These are phyloP conservation scores for Allygus modestus DNA, from an alignment of 2,888 invertebrate species.

Conservation along the genomic window DNA sequence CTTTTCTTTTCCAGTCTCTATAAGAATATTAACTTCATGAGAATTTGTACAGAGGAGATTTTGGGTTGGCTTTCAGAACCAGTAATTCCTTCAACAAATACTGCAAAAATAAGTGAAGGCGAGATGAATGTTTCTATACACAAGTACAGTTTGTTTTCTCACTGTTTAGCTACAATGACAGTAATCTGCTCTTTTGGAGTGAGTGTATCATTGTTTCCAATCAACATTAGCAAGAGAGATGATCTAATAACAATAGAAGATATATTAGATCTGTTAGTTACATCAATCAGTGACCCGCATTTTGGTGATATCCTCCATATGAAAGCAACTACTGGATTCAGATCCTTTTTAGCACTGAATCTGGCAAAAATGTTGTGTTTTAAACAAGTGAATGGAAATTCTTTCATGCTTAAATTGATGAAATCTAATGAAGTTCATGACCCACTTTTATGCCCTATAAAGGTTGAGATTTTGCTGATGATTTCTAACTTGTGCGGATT, in stretches of 20 bases:
- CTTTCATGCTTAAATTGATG: background rate
- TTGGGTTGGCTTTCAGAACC: constrained; percentile 58
- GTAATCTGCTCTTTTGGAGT: constrained; percentile 53
- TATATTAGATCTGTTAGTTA: constrained; percentile 42
- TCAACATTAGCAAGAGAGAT: constrained; percentile 56
- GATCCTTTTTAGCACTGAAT: constrained; percentile 24
- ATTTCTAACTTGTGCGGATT: background rate
- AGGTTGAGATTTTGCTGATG: background rate
- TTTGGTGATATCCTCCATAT: background rate
- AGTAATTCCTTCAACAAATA: constrained; percentile 20
- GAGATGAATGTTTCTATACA: background rate
- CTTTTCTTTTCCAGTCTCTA: constrained; percentile 48
- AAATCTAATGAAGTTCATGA: background rate
- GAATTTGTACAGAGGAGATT: constrained; percentile 52
- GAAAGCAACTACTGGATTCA: constrained; percentile 1
- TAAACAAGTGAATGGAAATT: background rate
- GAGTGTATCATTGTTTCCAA: constrained; percentile 55
- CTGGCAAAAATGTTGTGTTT: constrained; percentile 14
- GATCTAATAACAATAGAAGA: constrained; percentile 51
- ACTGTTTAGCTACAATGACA: constrained; percentile 58
- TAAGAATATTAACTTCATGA: constrained; percentile 49
- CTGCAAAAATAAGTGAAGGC: constrained; percentile 20
- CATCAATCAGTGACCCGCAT: constrained; percentile 37
- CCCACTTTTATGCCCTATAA: background rate
- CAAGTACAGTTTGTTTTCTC: constrained; percentile 53